Evolutionary conservation across 2,797 vertebrate species (phyloP).

Genomic region (Sebastes jordani): DNA sequence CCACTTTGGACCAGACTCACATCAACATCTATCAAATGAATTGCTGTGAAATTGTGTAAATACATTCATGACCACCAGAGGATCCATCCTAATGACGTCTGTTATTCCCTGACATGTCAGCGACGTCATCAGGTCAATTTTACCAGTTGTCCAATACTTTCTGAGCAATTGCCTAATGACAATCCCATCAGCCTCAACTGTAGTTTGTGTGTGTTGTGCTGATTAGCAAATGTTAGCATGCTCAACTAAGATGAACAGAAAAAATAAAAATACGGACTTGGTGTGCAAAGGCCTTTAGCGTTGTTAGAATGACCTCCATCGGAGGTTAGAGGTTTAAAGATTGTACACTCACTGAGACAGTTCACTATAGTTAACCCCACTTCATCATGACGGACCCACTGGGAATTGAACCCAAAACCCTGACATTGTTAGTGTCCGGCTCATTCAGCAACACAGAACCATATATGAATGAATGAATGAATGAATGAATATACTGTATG

Average conservation of each 20-base stretch:
- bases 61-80: background rate
- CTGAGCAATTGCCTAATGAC: too few species aligned
- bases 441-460: slow-evolving; percentile 8
- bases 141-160: too few species aligned
- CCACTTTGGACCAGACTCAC: too few species aligned
- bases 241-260: background rate
- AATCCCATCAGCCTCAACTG: too few species aligned
- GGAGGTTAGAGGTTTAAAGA: background rate
- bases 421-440: background rate
- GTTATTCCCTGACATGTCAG: too few species aligned
- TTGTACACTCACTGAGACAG: background rate
- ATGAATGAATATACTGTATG: slow-evolving; percentile 42
- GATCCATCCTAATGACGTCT: background rate
- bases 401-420: slow-evolving; percentile 3
- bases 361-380: background rate
- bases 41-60: background rate
- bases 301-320: background rate
- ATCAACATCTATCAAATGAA: too few species aligned
- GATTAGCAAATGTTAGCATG: too few species aligned
- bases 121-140: too few species aligned
- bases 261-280: background rate
- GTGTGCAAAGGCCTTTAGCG: background rate
- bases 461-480: background rate
- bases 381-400: background rate
- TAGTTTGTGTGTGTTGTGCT: too few species aligned